Evolutionary conservation across 2,888 invertebrate genomes (phyloP).

Genomic region (Drosophila pseudotakahashii): DNA sequence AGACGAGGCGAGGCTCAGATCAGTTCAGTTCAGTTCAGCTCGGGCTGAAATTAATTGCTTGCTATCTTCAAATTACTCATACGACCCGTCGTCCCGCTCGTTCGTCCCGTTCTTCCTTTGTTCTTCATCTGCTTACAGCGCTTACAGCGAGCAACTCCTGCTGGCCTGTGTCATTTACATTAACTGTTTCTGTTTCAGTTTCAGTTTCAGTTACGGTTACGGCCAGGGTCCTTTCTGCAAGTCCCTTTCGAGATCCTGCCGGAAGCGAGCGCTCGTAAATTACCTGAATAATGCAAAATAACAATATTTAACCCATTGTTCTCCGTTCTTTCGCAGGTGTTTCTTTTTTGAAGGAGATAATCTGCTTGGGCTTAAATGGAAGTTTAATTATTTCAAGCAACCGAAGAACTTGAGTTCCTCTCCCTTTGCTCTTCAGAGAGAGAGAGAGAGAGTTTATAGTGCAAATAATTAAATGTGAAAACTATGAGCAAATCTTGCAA

Average conservation of each 20-base stretch:
- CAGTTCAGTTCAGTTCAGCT: conserved; percentile 22
- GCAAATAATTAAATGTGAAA: background rate
- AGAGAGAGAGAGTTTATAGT: conserved; percentile 2
- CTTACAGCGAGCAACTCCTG: conserved; percentile 23
- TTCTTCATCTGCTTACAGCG: conserved; percentile 13
- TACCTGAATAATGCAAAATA: conserved; percentile 77
- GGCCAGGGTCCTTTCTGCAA: conserved; percentile 13
- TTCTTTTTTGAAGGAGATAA: conserved; percentile 21
- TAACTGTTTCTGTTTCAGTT: conserved; percentile 41
- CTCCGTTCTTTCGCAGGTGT: conserved; percentile 9
- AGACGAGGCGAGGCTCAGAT: background rate
- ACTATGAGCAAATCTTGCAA: background rate
- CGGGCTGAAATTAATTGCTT: conserved; percentile 65
- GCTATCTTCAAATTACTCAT: conserved; percentile 70
- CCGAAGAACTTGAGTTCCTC: conserved; percentile 7
- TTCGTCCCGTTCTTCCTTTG: background rate
- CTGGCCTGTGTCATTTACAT: conserved; percentile 42
- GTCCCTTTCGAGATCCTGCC: conserved; percentile 35
- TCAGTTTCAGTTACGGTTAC: too few species aligned
- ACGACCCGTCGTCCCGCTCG: conserved; percentile 53
- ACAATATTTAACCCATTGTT: conserved; percentile 72
- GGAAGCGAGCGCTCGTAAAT: conserved; percentile 70
- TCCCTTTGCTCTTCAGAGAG: background rate
- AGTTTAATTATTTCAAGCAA: conserved; percentile 37
- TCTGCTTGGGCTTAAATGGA: conserved; percentile 34